Conservation (phyloP, 2,888 invertebrate genomes). For the Clitarchus hookeri region DNA sequence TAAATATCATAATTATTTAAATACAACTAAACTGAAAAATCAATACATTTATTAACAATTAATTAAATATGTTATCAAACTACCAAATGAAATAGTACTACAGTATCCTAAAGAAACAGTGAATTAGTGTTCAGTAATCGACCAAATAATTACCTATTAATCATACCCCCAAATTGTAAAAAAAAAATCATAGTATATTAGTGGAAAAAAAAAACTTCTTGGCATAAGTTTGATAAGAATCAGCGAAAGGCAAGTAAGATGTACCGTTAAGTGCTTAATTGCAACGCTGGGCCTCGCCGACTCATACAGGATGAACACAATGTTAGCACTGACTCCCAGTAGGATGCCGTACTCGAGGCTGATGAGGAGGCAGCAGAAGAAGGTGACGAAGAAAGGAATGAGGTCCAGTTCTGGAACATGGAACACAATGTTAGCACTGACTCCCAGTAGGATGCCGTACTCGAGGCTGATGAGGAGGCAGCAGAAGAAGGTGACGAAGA, state of each 20-base stretch:
- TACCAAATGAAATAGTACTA: no score
- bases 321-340: slow-evolving; percentile 60
- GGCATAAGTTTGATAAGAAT: no score
- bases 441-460: slow-evolving; percentile 67
- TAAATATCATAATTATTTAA: no score
- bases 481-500: slow-evolving; percentile 61
- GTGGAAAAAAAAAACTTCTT: no score
- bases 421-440: slow-evolving; percentile 58
- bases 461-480: slow-evolving; percentile 66
- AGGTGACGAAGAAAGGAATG: slow-evolving; percentile 61
- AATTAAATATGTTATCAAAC: no score
- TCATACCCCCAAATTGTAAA: no score
- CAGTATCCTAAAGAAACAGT: no score
- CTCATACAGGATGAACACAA: slow-evolving; percentile 59
- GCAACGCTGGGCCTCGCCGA: slow-evolving; percentile 58
- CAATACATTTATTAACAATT: no score
- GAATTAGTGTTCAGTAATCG: no score
- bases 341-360: slow-evolving; percentile 70
- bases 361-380: slow-evolving; percentile 62
- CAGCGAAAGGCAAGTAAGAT: background rate
- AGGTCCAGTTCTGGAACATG: slow-evolving; percentile 64
- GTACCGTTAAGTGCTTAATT: slow-evolving; percentile 47
- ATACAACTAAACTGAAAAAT: no score
- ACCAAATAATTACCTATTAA: no score
- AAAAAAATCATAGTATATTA: no score